A percentile compares a stretch with the other conserved stretches of the same genome.
Evolutionary conservation across 2,113 vertebrate species (phyloP).

Genomic region (Halcyon senegalensis): DNA sequence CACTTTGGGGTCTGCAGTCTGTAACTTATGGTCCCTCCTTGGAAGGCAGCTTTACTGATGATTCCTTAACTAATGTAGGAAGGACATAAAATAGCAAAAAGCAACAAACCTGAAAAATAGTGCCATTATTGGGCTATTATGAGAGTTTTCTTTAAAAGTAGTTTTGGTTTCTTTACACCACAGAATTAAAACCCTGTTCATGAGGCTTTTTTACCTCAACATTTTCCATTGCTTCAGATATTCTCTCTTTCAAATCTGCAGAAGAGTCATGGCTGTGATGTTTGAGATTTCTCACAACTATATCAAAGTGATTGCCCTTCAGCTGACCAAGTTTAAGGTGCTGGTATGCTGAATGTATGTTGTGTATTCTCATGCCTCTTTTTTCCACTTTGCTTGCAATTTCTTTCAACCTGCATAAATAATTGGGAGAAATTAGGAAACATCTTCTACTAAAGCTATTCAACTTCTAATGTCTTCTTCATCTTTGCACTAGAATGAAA

Average conservation of each 20-base stretch:
- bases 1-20: not conserved
- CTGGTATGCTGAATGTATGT: constrained; percentile 75
- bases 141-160: not conserved
- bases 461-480: not conserved
- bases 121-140: not conserved
- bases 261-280: constrained; percentile 62
- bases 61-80: not conserved
- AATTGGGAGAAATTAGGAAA: not conserved
- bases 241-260: constrained; percentile 72
- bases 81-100: not conserved
- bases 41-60: not conserved
- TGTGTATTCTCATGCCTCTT: constrained; percentile 83
- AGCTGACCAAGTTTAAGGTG: constrained; percentile 88
- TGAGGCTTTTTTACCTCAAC: constrained; percentile 79
- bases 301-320: constrained; percentile 91
- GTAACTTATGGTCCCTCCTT: not conserved
- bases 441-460: not conserved
- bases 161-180: not conserved
- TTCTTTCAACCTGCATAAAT: constrained; percentile 82
- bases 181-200: not conserved
- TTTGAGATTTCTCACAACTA: constrained; percentile 86
- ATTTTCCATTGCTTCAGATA: constrained; percentile 86
- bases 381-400: constrained; percentile 79
- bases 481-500: not conserved
- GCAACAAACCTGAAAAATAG: not conserved